Conservation (phyloP, 2,113 vertebrate species). For the Ammodytes marinus region DNA sequence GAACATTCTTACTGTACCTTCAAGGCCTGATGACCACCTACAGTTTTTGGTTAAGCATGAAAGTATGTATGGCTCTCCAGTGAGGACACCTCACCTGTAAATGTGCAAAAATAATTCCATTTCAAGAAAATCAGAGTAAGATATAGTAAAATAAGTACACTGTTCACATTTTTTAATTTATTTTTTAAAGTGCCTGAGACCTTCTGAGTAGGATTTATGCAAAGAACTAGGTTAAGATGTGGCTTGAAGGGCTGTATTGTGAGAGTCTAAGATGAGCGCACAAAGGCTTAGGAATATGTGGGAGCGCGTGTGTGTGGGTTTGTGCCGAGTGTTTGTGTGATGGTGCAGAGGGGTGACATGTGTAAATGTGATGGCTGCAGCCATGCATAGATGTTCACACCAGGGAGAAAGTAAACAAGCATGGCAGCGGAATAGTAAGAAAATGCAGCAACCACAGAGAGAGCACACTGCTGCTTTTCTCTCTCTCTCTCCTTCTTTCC, state of each 20-base stretch:
- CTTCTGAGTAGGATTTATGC: constrained; percentile 71
- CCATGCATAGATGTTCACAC: constrained; percentile 82
- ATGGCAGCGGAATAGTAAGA: constrained; percentile 69
- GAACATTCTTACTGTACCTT: neutral
- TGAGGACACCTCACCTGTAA: neutral
- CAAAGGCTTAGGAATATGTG: constrained; percentile 60
- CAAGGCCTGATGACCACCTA: neutral
- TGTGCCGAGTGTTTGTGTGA: constrained; percentile 56
- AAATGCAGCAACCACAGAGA: constrained; percentile 22
- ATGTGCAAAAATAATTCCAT: neutral
- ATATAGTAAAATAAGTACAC: neutral
- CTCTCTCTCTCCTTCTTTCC: constrained; percentile 3
- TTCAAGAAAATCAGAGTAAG: neutral
- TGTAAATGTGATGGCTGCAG: constrained; percentile 81
- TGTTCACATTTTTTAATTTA: neutral
- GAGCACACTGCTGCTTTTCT: neutral
- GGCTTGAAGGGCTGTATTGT: constrained; percentile 76
- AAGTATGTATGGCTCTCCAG: neutral
- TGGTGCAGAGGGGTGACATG: constrained; percentile 69
- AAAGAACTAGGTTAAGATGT: constrained; percentile 81
- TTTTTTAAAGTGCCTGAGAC: constrained; percentile 59
- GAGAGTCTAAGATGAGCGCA: constrained; percentile 60
- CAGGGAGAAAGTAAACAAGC: constrained; percentile 79
- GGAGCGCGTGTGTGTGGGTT: constrained; percentile 37
- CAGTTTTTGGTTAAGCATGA: neutral